Base-by-base conservation (phyloP, 2,113 vertebrate species). In the Cavia aperea region DNA sequence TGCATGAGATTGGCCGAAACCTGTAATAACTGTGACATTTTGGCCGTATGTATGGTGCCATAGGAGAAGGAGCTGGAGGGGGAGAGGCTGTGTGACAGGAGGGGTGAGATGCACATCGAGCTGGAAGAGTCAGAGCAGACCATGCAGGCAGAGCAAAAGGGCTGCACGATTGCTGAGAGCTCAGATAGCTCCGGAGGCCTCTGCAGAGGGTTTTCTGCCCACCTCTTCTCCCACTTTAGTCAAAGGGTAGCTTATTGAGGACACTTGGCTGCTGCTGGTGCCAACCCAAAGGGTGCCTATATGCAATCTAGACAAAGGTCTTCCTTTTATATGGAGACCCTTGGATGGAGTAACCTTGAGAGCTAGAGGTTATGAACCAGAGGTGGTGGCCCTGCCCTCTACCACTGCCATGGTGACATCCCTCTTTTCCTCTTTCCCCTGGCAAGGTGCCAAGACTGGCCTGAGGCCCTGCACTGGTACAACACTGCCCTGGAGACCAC, bases 401-500 rank as follows among this genome's bases (percentile, higher is more conserved):
- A 72, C 58, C 7, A 39, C 58, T n/a, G 7, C 82, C 62, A 3
- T 12, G 36, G 60, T 93, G 75, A 93, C 43, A 0, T 39, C 39
- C 9, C 11, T 68, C 31, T 60, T 49, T 49, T 23, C 77, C 49
- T 56, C 0, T 78, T 7, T 91, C 31, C 58, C 83, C 84, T 54
- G 83, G 81, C 39, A 62, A 99, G 99, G 95, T 96, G 91, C 72
- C 98, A 70, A 95, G 97, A 99, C 95, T 99, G 99, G 99, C 93
- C 95, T 11, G 98, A 99, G 89, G 99, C 99, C 0, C 92, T 99
- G 60, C 97, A 94, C 95, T 99, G 99, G 99, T 99, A 99, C 88
- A 97, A 97, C 15, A 97, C 97, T 0, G 98, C 97, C 0, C 96
- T 99, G 83, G 98, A 98, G 97, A 99, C 98, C 97, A 98, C 97